These are phyloP conservation scores for Trypoxylus dichotomus DNA, from an alignment of 1,140 invertebrate genomes.

Conservation along the genomic window DNA sequence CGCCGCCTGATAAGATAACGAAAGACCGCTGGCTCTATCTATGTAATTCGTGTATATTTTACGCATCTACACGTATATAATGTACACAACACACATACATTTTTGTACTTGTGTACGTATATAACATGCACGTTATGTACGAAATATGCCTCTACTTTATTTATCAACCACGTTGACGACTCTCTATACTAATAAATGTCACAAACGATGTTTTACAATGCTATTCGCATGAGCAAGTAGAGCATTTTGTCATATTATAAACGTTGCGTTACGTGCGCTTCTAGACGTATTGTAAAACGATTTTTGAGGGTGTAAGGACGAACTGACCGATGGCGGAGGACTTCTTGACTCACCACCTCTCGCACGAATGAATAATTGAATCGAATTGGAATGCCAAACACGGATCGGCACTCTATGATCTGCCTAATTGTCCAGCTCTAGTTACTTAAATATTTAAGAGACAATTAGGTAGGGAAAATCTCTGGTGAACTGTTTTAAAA, in stretches of 20 bases:
- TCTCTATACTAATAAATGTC: not conserved
- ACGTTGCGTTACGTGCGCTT: not conserved
- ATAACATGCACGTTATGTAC: not conserved
- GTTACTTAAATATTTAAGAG: not conserved
- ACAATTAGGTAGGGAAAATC: not conserved
- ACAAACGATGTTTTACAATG: not conserved
- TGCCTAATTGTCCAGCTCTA: conserved; percentile 7
- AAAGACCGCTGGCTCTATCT: conserved; percentile 31
- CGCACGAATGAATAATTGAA: not conserved
- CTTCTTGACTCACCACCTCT: not conserved
- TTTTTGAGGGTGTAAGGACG: not conserved
- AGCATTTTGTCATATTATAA: not conserved
- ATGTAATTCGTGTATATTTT: not conserved
- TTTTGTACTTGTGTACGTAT: not conserved
- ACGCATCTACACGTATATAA: not conserved
- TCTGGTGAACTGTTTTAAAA: too few species aligned
- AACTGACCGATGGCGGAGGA: not conserved
- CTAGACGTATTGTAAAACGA: not conserved
- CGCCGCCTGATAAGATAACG: conserved; percentile 38
- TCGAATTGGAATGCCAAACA: not conserved
- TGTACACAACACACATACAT: too few species aligned
- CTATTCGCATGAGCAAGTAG: not conserved
- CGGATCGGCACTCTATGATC: conserved; percentile 6
- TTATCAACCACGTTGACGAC: not conserved
- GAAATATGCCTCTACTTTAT: not conserved